A percentile compares a stretch with the other conserved stretches of the same genome.
Conservation (phyloP, 2,888 invertebrate genomes). For the Unio pictorum region DNA sequence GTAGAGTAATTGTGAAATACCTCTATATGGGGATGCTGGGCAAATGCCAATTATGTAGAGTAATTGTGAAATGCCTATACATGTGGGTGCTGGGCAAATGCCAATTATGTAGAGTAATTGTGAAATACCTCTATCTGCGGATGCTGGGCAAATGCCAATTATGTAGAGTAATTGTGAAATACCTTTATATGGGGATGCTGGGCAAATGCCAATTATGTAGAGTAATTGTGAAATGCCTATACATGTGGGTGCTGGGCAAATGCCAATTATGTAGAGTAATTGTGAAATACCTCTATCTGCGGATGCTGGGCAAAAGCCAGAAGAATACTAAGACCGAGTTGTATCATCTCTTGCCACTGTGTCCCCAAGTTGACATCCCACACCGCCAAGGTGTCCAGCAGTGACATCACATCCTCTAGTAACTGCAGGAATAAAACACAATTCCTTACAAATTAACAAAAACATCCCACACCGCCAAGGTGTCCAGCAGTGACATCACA, state of each 20-base stretch:
- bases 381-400: constrained; percentile 75
- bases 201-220: not conserved
- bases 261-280: not conserved
- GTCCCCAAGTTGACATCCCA: constrained; percentile 76
- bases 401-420: constrained; percentile 75
- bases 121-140: too few relatives aligned
- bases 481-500: too few relatives aligned
- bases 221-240: not conserved
- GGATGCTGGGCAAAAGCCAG: constrained; percentile 65
- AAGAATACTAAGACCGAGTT: constrained; percentile 71
- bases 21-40: constrained; percentile 61
- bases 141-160: too few relatives aligned
- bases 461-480: too few relatives aligned
- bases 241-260: not conserved
- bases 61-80: constrained; percentile 55
- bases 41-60: constrained; percentile 51
- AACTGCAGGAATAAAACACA: constrained; percentile 68
- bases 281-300: constrained; percentile 59
- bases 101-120: too few relatives aligned
- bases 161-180: too few relatives aligned
- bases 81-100: constrained; percentile 23
- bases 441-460: too few relatives aligned
- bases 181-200: too few relatives aligned
- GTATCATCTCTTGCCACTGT: constrained; percentile 77
- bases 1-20: constrained; percentile 39